These are phyloP conservation scores for Vidua chalybeata DNA, from an alignment of 2,113 vertebrate genomes.

Conservation along the genomic window DNA sequence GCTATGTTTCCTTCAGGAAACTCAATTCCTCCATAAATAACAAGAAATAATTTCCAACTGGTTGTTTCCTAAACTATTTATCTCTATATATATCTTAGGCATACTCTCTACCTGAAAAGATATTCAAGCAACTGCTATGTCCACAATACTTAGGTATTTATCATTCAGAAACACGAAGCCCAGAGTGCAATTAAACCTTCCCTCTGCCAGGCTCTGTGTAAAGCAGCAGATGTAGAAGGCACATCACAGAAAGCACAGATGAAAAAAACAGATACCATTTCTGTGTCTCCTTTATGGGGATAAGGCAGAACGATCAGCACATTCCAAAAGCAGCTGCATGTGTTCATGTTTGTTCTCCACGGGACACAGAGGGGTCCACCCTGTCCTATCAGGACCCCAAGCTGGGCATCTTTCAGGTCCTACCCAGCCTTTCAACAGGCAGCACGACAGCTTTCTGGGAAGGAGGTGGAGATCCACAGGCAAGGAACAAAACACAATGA, in stretches of 20 bases:
- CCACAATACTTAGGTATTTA: neutral
- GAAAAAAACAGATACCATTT: neutral
- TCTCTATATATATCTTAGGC: neutral
- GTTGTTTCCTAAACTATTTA: neutral
- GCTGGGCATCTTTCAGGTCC: neutral
- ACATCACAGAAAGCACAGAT: neutral
- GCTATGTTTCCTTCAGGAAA: neutral
- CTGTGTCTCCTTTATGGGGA: neutral
- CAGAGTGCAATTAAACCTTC: neutral
- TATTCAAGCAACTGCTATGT: neutral
- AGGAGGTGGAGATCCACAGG: neutral
- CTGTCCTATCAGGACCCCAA: neutral
- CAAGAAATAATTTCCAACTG: neutral
- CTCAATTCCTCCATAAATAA: neutral
- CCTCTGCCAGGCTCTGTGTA: neutral
- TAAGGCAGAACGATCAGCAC: neutral
- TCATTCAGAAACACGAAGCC: neutral
- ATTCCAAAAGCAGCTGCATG: neutral
- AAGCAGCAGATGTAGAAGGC: neutral
- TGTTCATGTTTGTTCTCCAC: neutral
- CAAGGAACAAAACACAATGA: too few species aligned
- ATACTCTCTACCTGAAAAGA: neutral
- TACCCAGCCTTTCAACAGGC: neutral
- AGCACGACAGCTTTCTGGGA: neutral
- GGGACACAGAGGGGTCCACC: too few species aligned